Base-by-base conservation (phyloP, 1,140 invertebrate genomes). In the Homalodisca vitripennis region DNA sequence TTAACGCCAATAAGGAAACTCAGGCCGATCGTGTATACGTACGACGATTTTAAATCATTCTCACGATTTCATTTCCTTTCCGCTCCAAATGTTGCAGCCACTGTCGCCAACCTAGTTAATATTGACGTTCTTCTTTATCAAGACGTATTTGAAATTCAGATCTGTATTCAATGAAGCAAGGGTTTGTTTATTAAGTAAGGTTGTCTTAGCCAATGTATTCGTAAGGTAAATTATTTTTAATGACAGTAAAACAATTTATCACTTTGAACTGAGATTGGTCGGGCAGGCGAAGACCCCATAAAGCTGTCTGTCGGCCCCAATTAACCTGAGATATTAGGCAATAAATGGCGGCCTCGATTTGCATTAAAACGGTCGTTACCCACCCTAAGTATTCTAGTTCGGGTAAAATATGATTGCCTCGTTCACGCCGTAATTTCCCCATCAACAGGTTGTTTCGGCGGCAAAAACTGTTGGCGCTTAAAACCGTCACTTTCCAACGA, bases 161-260 rank as follows among this genome's bases (percentile, higher is more conserved):
- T 60, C 24, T 24, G 55, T 60, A 60, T 60, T 60, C 55, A 60
- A 60, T 60, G 55, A 60, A 60, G 24, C 13, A 26, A 60, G 55
- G 12, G 55, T 60, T 60, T 60, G 55, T 60, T 60, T 60, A 60
- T 60, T 60, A 60, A 60, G 55, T 60, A 60, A 60, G 55, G 55
- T 27, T 60, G 55, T 60, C 48, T 53, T 20, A 20, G 48, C 55
- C 55, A 60, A 60, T 60, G 55, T 60, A 60, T 60, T 60, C 55
- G 14, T 60, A 60, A 14, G 55, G 22, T 60, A 60, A 60, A 60
- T 60, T 60, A 60, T 60, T 60, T 60, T 60, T 60, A 60, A 60
- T 60, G 55, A 60, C 55, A 60, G 55, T 60, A 22, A 60, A 26
- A 6, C 55, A 24, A 60, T 60, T 60, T 60, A 60, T 60, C 55